Conservation (phyloP, 2,888 invertebrate species). For the Copidosoma aretas region DNA sequence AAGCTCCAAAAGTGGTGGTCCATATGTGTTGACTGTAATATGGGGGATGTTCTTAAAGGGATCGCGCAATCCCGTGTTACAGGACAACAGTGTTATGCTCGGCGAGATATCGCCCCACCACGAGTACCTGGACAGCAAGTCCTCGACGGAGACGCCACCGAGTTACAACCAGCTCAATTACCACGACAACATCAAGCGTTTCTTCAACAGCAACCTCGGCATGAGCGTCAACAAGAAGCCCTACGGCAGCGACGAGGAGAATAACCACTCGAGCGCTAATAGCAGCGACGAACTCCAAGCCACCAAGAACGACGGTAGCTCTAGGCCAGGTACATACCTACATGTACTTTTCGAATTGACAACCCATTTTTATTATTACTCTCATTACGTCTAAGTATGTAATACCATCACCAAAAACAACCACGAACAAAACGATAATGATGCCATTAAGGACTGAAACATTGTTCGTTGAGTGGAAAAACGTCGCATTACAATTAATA, state of each 20-base stretch:
- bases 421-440: too few relatives aligned
- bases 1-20: constrained; percentile 42
- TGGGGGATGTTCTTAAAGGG: constrained; percentile 55
- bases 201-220: constrained; percentile 56
- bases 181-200: constrained; percentile 80
- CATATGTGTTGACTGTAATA: not conserved
- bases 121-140: constrained; percentile 79
- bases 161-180: constrained; percentile 88
- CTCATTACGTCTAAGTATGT: too few relatives aligned
- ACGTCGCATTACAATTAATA: too few relatives aligned
- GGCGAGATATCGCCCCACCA: constrained; percentile 87
- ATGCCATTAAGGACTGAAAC: too few relatives aligned
- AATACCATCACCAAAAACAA: too few relatives aligned
- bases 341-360: not conserved
- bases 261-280: constrained; percentile 43
- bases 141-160: constrained; percentile 79
- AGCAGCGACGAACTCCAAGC: constrained; percentile 48
- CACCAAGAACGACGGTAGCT: constrained; percentile 43
- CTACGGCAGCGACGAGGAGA: constrained; percentile 55
- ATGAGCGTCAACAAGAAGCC: constrained; percentile 37
- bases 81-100: constrained; percentile 83
- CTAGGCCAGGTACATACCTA: constrained; percentile 26
- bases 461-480: too few relatives aligned
- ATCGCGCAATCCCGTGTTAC: constrained; percentile 61
- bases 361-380: too few relatives aligned